phyloP scores from a whole-genome alignment of 2,797 vertebrate genomes.

The Sphenopsis melanotis region DNA sequence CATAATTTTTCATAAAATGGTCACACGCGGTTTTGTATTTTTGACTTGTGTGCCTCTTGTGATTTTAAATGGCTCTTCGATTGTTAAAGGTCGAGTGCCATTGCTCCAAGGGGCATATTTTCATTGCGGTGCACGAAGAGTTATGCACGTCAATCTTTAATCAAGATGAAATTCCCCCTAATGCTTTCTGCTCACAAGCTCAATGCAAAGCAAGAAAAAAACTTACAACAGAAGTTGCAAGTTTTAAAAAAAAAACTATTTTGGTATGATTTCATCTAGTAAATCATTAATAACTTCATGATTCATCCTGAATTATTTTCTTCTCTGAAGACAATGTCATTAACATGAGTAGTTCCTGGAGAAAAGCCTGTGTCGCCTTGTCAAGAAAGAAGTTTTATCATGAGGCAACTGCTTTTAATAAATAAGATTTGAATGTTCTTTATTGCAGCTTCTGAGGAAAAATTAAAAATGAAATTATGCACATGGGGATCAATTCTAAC shows the following conservation, averaged over 20 bases:
- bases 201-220: background rate
- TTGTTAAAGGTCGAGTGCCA: constrained; percentile 24
- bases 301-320: constrained; percentile 34
- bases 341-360: constrained; percentile 27
- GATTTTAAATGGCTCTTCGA: constrained; percentile 14
- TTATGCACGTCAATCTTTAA: constrained; percentile 52
- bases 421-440: constrained; percentile 38
- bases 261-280: constrained; percentile 14
- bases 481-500: background rate
- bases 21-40: background rate
- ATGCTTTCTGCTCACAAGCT: constrained; percentile 3
- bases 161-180: constrained; percentile 32
- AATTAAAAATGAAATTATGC: constrained; percentile 5
- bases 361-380: background rate
- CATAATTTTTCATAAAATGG: constrained; percentile 29
- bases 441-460: constrained; percentile 36
- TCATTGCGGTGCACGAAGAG: background rate
- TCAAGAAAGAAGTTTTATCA: constrained; percentile 30
- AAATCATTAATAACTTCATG: constrained; percentile 31
- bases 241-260: background rate
- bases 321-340: background rate
- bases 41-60: constrained; percentile 10
- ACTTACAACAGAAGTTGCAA: background rate
- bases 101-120: constrained; percentile 25
- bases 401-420: constrained; percentile 43